phyloP scores from a whole-genome alignment of 1,140 invertebrate genomes.

The Cyphomyrmex costatus region DNA sequence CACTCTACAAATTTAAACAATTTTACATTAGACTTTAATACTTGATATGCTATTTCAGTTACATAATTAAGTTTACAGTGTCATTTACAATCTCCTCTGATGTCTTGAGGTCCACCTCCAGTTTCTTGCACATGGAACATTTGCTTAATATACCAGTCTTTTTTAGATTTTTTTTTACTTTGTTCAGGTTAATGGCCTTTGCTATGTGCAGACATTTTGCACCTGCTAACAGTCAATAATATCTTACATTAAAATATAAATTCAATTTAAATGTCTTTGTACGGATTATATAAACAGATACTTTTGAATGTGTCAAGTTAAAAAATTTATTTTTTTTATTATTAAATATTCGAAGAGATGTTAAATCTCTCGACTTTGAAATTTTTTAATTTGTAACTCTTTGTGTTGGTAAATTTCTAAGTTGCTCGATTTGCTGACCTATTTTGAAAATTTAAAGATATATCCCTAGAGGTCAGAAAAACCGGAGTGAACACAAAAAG shows the following conservation, averaged over 20 bases:
- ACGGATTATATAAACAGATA: background rate
- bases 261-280: background rate
- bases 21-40: background rate
- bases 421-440: background rate
- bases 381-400: background rate
- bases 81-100: slow-evolving; percentile 76
- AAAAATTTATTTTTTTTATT: background rate
- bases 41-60: background rate
- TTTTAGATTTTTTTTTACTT: slow-evolving; percentile 89
- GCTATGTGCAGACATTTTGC: slow-evolving; percentile 89
- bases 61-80: background rate
- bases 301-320: background rate
- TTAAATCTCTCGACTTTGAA: background rate
- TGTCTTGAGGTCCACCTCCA: slow-evolving; percentile 78
- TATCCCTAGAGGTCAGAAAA: background rate
- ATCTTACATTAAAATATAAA: background rate
- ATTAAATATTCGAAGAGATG: background rate
- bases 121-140: slow-evolving; percentile 89
- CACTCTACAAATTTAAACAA: slow-evolving; percentile 43
- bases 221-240: slow-evolving; percentile 51
- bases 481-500: background rate
- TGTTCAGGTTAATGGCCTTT: slow-evolving; percentile 90
- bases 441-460: slow-evolving; percentile 13
- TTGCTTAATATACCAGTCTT: slow-evolving; percentile 87
- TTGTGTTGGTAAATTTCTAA: background rate